These are phyloP conservation scores for Coronaproctus castanopsis DNA, from an alignment of 2,888 invertebrate genomes.

Conservation along the genomic window DNA sequence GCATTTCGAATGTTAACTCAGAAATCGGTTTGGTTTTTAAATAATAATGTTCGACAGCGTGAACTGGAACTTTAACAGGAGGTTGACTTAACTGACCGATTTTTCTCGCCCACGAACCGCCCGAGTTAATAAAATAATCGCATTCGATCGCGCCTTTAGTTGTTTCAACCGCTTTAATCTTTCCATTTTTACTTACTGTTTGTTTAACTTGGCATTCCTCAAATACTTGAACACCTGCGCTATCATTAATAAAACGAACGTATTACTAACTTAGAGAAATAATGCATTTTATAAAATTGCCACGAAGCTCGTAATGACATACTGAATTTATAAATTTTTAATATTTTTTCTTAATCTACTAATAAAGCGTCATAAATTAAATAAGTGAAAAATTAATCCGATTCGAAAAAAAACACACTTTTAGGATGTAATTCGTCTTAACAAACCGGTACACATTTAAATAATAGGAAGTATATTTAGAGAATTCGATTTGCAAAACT, in stretches of 20 bases:
- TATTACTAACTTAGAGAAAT: constrained; percentile 7
- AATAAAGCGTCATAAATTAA: neutral
- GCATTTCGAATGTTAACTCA: constrained; percentile 56
- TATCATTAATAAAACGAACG: neutral
- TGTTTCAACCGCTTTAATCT: constrained; percentile 56
- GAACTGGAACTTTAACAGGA: constrained; percentile 61
- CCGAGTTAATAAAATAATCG: constrained; percentile 84
- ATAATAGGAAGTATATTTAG: no score
- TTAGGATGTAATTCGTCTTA: no score
- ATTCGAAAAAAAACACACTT: no score
- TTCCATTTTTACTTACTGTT: constrained; percentile 41
- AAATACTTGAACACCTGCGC: constrained; percentile 48
- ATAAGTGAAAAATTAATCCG: no score
- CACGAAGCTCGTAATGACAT: no score
- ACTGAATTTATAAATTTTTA: no score
- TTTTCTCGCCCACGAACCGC: constrained; percentile 84
- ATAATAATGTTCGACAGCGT: constrained; percentile 86
- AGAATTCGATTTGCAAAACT: no score
- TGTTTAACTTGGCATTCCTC: constrained; percentile 56
- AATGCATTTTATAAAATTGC: neutral
- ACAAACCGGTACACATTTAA: no score
- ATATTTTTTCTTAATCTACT: constrained; percentile 8
- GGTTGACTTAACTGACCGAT: constrained; percentile 71
- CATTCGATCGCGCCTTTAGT: constrained; percentile 55
- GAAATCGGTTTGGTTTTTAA: constrained; percentile 65